These are phyloP conservation scores for Oostethus manadensis DNA, from an alignment of 2,113 vertebrate genomes.

Conservation along the genomic window DNA sequence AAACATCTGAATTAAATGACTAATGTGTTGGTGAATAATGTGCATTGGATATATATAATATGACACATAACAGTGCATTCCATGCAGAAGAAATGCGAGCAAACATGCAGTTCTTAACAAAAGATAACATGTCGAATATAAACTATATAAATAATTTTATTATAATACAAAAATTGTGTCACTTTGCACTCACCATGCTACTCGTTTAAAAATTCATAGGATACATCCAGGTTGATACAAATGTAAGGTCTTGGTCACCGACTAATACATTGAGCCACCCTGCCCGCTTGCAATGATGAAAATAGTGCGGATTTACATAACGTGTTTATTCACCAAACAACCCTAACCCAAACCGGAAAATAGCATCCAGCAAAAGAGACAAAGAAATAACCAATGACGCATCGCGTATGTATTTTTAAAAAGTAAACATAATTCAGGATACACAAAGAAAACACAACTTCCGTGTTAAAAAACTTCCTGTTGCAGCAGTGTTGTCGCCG, in stretches of 20 bases:
- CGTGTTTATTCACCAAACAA: constrained; percentile 44
- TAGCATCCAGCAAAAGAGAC: constrained; percentile 1
- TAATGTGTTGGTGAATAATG: background rate
- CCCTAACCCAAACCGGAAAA: constrained; percentile 47
- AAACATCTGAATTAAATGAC: background rate
- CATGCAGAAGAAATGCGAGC: background rate
- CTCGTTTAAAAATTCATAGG: constrained; percentile 3
- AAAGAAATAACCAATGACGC: constrained; percentile 24
- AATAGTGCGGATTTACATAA: constrained; percentile 40
- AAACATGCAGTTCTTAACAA: background rate
- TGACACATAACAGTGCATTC: background rate
- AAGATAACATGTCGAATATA: too few relatives aligned
- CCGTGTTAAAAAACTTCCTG: constrained; percentile 74
- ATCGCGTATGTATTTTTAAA: constrained; percentile 54
- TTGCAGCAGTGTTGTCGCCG: constrained; percentile 62
- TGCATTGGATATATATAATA: background rate
- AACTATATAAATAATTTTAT: background rate
- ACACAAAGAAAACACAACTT: constrained; percentile 82
- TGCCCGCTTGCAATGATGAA: constrained; percentile 46
- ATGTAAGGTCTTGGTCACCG: background rate
- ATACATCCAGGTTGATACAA: background rate
- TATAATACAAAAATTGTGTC: background rate
- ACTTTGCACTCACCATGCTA: background rate
- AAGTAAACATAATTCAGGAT: constrained; percentile 72
- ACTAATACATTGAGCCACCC: constrained; percentile 17